Base-by-base conservation (phyloP, 2,113 vertebrate genomes). In the Eidolon helvum region DNA sequence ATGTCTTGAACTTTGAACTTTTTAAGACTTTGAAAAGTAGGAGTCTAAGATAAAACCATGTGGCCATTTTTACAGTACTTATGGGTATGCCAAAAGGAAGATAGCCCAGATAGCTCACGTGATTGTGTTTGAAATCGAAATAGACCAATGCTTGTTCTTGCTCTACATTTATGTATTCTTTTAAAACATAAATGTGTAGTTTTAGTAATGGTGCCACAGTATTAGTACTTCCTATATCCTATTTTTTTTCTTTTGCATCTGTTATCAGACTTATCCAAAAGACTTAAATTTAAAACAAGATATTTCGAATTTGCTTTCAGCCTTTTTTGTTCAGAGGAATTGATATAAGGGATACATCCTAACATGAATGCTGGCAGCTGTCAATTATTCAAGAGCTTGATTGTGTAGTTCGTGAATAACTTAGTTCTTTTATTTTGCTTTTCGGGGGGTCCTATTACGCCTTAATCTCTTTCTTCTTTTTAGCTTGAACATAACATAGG, bases 251-350 rank as follows among this genome's bases (percentile, higher is more conserved):
- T 59, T 61, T 33, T 26, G 33, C 6, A n/a, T 92, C 33, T 69
- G 21, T 87, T 69, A 28, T 87, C 10, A 74, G 66, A 97, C 82
- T 26, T 86, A 91, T 15, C 68, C 7, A 89, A 85, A 97, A 63
- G 6, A 65, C 18, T 96, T 90, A 87, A 19, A 55, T 86, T 89
- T 91, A 71, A 87, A 92, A 38, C 45, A 66, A 59, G 15, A 55
- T 59, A 10, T 55, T 96, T 96, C 87, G 22, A 53, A 78, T 74
- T 95, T 94, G n/a, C 24, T 61, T 91, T 71, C 74, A 93, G 50
- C 30, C n/a, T 87, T 77, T 77, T 90, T 50, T 30, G 26, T 71
- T 87, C 38, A 65, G 63, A 55, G 53, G n/a, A 48, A 53, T 63
- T 26, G 50, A 66, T 33, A 18, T 72, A 33, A 91, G 57, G 10